Base-by-base conservation (phyloP, 2,888 invertebrate species). In the Zygothrica quintamaculata region DNA sequence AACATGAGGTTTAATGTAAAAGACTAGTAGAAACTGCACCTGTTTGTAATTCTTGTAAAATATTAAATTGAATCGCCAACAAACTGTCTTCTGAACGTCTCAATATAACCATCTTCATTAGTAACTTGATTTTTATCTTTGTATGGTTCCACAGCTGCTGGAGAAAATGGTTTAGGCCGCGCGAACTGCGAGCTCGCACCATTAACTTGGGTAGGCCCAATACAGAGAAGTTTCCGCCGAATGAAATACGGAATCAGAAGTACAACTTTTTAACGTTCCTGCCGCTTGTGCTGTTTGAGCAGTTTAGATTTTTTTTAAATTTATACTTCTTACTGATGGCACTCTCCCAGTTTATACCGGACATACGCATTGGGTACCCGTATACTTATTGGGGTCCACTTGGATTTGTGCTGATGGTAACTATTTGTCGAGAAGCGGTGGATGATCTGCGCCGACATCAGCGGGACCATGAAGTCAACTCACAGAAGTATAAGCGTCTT, bases 371-470 rank as follows among this genome's bases (percentile, higher is more conserved):
- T 87, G 99, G 99, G 1, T 98, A 98, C 90, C 93, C 99, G 39
- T 99, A 99, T 91, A 99, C 99, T 0, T 99, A 99, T 91, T 99
- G 99, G 99, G 99, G 98, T 65, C 99, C 99, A 40, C 91, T 99
- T 89, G 95, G 97, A 82, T 99, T 99, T 92, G 99, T 99, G 18
- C 92, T 99, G 57, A 94, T 96, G 74, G 98, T 99, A 7, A 99
- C 99, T 9, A 94, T 99, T 90, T 96, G 97, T 89, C 94, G 99
- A 47, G 99, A 99, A 92, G 98, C 98, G 0, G 94, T 99, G 18
- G 99, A 99, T 92, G 99, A 99, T 92, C 94, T 98, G 87, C 93
- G 98, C 76, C 93, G 99, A 79, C 96, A 95, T 90, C 94, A 97
- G 89, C 93, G 99, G 61, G 99, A 99, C 91, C 96, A 95, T 89